Conservation (phyloP, 1,140 invertebrate genomes). For the Cotesia typhae region DNA sequence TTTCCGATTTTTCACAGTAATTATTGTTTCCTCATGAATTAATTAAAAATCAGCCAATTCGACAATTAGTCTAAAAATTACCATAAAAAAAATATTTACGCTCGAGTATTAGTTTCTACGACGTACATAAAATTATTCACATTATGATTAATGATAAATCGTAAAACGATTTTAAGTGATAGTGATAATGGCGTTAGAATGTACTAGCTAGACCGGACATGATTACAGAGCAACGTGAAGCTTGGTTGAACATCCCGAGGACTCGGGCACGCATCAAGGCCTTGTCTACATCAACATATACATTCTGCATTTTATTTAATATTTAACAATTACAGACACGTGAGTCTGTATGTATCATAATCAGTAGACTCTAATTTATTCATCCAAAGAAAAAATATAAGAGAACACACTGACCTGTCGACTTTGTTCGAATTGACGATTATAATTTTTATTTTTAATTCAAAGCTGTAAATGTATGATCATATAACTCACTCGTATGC, state of each 20-base stretch:
- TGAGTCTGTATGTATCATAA: not conserved
- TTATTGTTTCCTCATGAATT: too few species aligned
- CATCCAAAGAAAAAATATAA: not conserved
- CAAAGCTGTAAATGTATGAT: not conserved
- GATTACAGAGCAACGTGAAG: slow-evolving; percentile 63
- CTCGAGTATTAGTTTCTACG: not conserved
- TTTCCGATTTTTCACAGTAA: too few species aligned
- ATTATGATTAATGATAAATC: not conserved
- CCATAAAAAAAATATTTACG: too few species aligned
- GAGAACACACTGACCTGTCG: not conserved
- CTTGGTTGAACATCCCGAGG: slow-evolving; percentile 64
- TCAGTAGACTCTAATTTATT: not conserved
- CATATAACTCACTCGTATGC: not conserved
- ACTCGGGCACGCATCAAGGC: slow-evolving; percentile 64
- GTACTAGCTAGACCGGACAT: slow-evolving; percentile 57
- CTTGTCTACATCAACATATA: slow-evolving; percentile 42
- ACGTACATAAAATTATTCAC: not conserved
- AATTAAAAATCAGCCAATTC: too few species aligned
- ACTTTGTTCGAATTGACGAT: too few species aligned
- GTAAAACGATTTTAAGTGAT: slow-evolving; percentile 7
- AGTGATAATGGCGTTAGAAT: slow-evolving; percentile 36
- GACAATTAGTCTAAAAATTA: too few species aligned
- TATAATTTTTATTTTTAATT: not conserved
- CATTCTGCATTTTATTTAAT: slow-evolving; percentile 4
- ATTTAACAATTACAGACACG: not conserved